Conservation (phyloP, 2,888 invertebrate genomes). For the Chloromyia formosa region DNA sequence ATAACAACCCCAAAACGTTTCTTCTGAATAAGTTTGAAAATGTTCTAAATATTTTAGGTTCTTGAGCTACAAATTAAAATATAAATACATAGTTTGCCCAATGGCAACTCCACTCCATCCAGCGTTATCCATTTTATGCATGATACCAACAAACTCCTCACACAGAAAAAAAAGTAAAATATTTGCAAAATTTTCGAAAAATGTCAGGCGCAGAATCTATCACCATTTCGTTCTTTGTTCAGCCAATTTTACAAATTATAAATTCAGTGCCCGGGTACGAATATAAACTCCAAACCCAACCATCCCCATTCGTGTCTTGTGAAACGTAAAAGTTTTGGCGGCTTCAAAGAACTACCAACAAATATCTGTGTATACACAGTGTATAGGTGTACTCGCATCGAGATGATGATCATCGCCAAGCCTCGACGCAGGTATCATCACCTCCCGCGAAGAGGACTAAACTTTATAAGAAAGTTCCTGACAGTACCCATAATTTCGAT, state of each 20-base stretch:
- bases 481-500: neutral
- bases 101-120: no score
- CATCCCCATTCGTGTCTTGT: neutral
- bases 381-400: neutral
- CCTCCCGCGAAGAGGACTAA: constrained; percentile 39
- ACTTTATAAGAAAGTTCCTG: constrained; percentile 27
- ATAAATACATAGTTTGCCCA: no score
- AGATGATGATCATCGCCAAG: constrained; percentile 6
- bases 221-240: constrained; percentile 2
- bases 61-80: neutral
- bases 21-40: no score
- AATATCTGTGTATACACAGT: neutral
- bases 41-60: no score
- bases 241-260: neutral
- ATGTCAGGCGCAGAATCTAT: constrained; percentile 19
- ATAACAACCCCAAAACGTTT: no score
- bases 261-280: neutral
- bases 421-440: constrained; percentile 30
- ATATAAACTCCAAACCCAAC: neutral
- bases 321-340: neutral
- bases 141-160: neutral
- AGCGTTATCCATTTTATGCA: neutral
- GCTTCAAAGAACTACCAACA: neutral
- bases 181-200: neutral
- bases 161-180: neutral